Percentiles rank a stretch among this genome's conserved stretches.
Evolutionary conservation across 2,797 vertebrate species (phyloP).

Genomic region (Scleropages formosus): DNA sequence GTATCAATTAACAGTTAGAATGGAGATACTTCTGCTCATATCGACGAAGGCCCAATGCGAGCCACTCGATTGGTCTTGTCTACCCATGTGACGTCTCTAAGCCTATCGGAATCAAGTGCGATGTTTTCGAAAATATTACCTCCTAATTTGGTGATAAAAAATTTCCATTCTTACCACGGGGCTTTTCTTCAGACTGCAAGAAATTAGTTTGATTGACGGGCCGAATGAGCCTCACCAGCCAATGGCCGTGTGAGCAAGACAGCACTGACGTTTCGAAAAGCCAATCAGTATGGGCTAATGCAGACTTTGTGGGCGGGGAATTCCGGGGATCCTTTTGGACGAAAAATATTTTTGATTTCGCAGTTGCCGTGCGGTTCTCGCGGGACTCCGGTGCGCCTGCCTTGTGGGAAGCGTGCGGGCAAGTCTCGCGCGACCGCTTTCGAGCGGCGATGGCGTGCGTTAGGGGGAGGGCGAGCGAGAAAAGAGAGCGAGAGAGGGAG

Average conservation of each 20-base stretch:
- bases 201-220: background rate
- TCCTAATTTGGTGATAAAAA: slow-evolving; percentile 24
- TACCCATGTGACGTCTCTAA: background rate
- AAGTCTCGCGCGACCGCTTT: slow-evolving; percentile 52
- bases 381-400: slow-evolving; percentile 23
- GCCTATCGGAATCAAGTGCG: slow-evolving; percentile 13
- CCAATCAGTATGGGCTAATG: slow-evolving; percentile 25
- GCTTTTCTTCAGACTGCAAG: slow-evolving; percentile 23
- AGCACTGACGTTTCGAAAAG: slow-evolving; percentile 21
- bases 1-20: background rate
- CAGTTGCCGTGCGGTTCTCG: slow-evolving; percentile 27
- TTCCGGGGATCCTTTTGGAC: slow-evolving; percentile 28
- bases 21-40: background rate
- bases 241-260: slow-evolving; percentile 10
- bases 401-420: background rate
- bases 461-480: slow-evolving; percentile 47
- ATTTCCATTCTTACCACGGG: background rate
- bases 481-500: too few relatives aligned
- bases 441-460: slow-evolving; percentile 51
- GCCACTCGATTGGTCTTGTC: slow-evolving; percentile 11
- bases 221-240: slow-evolving; percentile 4
- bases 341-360: slow-evolving; percentile 28
- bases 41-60: background rate
- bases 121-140: slow-evolving; percentile 16
- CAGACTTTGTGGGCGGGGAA: slow-evolving; percentile 22